Conservation (phyloP, 2,113 vertebrate genomes). For the Esox niger region DNA sequence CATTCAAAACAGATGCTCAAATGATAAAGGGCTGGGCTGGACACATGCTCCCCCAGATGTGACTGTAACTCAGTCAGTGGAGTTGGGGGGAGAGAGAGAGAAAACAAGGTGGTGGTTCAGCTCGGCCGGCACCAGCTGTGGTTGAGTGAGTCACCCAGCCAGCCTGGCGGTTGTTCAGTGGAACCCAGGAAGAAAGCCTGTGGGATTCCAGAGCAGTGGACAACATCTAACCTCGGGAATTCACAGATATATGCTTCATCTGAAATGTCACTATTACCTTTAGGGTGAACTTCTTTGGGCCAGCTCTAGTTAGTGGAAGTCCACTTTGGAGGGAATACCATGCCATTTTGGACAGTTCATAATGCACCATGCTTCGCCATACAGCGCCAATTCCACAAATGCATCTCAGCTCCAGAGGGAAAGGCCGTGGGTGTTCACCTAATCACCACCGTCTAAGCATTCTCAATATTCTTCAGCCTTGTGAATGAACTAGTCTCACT, state of each 20-base stretch:
- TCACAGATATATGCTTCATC: background rate
- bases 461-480: no score
- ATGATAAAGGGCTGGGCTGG: background rate
- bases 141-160: no score
- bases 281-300: no score
- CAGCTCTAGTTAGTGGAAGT: no score
- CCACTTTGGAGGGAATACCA: no score
- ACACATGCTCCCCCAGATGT: background rate
- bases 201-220: background rate
- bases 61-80: background rate
- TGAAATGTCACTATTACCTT: background rate
- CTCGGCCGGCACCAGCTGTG: background rate
- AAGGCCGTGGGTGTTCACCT: background rate
- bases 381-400: background rate
- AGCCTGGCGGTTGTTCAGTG: background rate
- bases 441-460: background rate
- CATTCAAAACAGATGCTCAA: background rate
- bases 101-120: background rate
- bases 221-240: background rate
- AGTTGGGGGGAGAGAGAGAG: background rate
- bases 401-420: background rate
- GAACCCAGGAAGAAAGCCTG: background rate
- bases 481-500: no score
- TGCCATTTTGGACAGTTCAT: background rate
- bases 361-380: background rate